A percentile compares a stretch with the other conserved stretches of the same genome.
Conservation (phyloP, 1,140 invertebrate species). For the Hyposmocoma kahamanoa region DNA sequence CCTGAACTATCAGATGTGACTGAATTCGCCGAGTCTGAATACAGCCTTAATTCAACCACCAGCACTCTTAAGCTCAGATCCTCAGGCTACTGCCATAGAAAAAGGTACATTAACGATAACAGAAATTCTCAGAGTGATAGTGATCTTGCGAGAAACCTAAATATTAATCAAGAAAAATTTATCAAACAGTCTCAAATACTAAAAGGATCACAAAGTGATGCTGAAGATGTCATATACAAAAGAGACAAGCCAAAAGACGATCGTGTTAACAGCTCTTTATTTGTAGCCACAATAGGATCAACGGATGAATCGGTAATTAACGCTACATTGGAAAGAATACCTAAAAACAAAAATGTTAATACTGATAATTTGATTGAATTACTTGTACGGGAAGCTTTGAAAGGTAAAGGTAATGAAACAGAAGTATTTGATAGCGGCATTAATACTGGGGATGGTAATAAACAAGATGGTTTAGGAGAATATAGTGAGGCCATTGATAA, state of each 20-base stretch:
- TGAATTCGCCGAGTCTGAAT: slow-evolving; percentile 35
- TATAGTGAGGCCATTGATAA: slow-evolving; percentile 21
- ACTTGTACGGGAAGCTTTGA: slow-evolving; percentile 42
- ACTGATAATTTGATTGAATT: slow-evolving; percentile 41
- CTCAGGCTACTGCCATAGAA: slow-evolving; percentile 26
- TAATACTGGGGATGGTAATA: slow-evolving; percentile 21
- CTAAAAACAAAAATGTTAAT: slow-evolving; percentile 32
- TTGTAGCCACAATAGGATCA: slow-evolving; percentile 38
- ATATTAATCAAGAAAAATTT: not conserved
- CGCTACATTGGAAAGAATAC: slow-evolving; percentile 34
- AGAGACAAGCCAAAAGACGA: slow-evolving; percentile 11
- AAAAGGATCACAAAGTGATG: slow-evolving; percentile 1
- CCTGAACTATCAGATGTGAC: slow-evolving; percentile 36
- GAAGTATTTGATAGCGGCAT: slow-evolving; percentile 15
- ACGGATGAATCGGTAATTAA: slow-evolving; percentile 42
- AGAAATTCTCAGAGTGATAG: slow-evolving; percentile 20
- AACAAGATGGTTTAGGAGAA: slow-evolving; percentile 1
- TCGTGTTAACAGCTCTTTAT: slow-evolving; percentile 29
- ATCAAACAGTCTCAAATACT: not conserved
- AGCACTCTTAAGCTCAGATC: slow-evolving; percentile 21
- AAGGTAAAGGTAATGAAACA: slow-evolving; percentile 12
- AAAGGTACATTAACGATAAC: not conserved
- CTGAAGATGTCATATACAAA: not conserved
- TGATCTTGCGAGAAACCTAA: slow-evolving; percentile 4
- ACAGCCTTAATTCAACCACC: slow-evolving; percentile 15